These are phyloP conservation scores for Agonopterix arenella DNA, from an alignment of 2,888 invertebrate species.

Conservation along the genomic window DNA sequence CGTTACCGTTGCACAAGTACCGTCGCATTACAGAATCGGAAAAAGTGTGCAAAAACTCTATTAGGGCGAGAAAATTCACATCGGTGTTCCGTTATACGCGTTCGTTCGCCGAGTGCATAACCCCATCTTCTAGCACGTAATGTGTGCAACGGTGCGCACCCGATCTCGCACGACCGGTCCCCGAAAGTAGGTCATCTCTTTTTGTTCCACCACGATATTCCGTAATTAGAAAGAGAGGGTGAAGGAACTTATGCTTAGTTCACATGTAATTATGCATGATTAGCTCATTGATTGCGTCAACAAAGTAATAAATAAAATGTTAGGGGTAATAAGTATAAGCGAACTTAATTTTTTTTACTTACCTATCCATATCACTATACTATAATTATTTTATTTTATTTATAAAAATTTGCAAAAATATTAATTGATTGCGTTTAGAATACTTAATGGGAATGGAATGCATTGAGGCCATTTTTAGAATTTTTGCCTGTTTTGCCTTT, in stretches of 20 bases:
- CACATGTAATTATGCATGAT: slow-evolving; percentile 12
- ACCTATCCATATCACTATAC: not conserved
- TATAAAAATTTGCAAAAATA: too few relatives aligned
- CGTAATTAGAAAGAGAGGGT: slow-evolving; percentile 67
- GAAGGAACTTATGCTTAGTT: slow-evolving; percentile 12
- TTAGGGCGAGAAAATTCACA: slow-evolving; percentile 75
- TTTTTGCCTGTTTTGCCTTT: too few relatives aligned
- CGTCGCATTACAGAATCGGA: slow-evolving; percentile 52
- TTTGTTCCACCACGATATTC: slow-evolving; percentile 73
- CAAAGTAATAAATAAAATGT: not conserved
- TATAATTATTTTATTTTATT: too few relatives aligned
- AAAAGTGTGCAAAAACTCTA: slow-evolving; percentile 62
- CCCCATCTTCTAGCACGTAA: slow-evolving; percentile 58
- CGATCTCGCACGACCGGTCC: slow-evolving; percentile 74
- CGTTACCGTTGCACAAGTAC: slow-evolving; percentile 51
- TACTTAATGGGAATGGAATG: too few relatives aligned
- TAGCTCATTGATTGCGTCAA: slow-evolving; percentile 7
- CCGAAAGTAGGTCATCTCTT: slow-evolving; percentile 74
- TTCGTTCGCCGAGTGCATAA: slow-evolving; percentile 56
- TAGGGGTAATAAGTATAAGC: not conserved
- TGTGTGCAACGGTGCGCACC: slow-evolving; percentile 71
- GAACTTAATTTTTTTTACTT: not conserved
- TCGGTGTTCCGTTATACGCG: slow-evolving; percentile 63
- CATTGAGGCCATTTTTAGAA: too few relatives aligned
- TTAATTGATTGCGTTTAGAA: too few relatives aligned